A percentile compares a stretch with the other conserved stretches of the same genome.
Conservation (phyloP, 2,797 vertebrate species). For the Spondyliosoma cantharus region DNA sequence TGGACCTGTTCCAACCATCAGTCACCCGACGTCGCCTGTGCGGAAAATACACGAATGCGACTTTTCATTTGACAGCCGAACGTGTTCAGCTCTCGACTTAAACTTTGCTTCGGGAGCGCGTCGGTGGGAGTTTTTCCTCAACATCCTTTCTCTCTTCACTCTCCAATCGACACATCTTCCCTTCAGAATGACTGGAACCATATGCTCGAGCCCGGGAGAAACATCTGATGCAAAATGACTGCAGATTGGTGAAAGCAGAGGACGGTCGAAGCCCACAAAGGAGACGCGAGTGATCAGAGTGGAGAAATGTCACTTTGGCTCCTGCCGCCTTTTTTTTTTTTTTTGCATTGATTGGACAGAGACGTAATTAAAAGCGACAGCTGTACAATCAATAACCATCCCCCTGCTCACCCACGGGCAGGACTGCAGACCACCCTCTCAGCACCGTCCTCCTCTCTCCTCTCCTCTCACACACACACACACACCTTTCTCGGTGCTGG, state of each 20-base stretch:
- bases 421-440: constrained; percentile 53
- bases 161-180: constrained; percentile 14
- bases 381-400: constrained; percentile 72
- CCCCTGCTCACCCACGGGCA: constrained; percentile 36
- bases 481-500: constrained; percentile 36
- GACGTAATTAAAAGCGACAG: constrained; percentile 73
- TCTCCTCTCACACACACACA: not conserved
- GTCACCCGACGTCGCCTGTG: not conserved
- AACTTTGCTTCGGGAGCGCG: not conserved
- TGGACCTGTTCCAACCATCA: not conserved
- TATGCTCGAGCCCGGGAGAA: not conserved
- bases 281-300: constrained; percentile 64
- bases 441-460: constrained; percentile 5
- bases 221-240: constrained; percentile 38
- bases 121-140: not conserved
- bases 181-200: constrained; percentile 2
- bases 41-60: not conserved
- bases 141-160: not conserved
- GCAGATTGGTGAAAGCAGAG: constrained; percentile 44
- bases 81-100: not conserved
- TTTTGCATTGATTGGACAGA: constrained; percentile 71
- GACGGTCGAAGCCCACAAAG: constrained; percentile 50
- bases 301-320: constrained; percentile 70
- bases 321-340: constrained; percentile 51
- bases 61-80: not conserved